Base-by-base conservation (phyloP, 2,888 invertebrate species). In the Lysandra coridon region DNA sequence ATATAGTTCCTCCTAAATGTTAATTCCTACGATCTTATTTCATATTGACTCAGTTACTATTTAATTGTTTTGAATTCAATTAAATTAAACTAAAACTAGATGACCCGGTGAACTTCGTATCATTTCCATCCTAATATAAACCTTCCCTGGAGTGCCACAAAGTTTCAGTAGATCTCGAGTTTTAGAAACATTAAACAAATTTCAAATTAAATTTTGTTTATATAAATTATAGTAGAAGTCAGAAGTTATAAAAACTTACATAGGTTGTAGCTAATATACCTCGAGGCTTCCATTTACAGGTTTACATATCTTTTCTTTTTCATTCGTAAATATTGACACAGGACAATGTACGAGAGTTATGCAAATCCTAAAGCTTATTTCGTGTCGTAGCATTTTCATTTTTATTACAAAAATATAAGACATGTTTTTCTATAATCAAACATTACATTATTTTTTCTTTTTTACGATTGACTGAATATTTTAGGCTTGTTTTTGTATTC, bases 311-410 rank as follows among this genome's bases (percentile, higher is more conserved):
- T 40, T 82, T 57, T 53, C 80, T 82, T 81, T 82, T 83, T 79
- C 69, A 78, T 84, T 83, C 83, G 79, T 81, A 81, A 81, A 82
- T 81, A 81, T 83, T 81, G 81, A 83, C 84, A 84, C 82, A 82
- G 81, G 81, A 81, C 81, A 80, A 83, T 84, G 82, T 82, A 80
- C 79, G 79, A 80, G 78, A 80, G 80, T 80, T 81, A 82, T 82
- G 83, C 82, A 82, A 82, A 84, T 83, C 82, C 77, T 82, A 74
- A 82, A 17, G 69, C 69, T 17, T 69, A 37, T 14, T 69, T n/a
- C 40, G 10, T 44, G 40, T 44, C 23, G 12, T 74, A 1, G n/a
- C 23, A 44, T 74, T 74, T 74, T 23, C 40, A n/a, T 10, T 74
- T 74, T 23, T 74, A 44, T 44, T 4, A n/a, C 74, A n/a, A 40